Percentiles rank a stretch among this genome's conserved stretches.
Evolutionary conservation across 2,797 vertebrate genomes (phyloP).

Genomic region (Luscinia megarhynchos): DNA sequence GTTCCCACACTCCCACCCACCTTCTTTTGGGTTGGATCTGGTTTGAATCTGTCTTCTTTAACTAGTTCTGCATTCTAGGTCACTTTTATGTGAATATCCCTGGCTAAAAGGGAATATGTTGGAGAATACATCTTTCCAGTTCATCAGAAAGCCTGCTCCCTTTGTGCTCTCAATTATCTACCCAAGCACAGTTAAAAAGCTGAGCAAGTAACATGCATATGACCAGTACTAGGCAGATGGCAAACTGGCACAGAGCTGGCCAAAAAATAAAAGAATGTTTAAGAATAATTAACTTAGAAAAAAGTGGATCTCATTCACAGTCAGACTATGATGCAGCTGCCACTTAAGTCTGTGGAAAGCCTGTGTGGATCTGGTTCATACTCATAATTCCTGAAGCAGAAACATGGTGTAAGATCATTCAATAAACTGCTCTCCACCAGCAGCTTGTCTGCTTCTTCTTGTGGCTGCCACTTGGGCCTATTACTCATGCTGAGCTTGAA

Average conservation of each 20-base stretch:
- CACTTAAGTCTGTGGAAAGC: background rate
- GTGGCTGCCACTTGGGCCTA: background rate
- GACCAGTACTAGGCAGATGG: background rate
- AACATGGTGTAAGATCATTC: background rate
- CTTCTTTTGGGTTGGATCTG: background rate
- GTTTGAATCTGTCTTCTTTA: background rate
- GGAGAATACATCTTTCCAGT: background rate
- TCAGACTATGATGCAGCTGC: background rate
- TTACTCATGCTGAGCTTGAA: conserved; percentile 29
- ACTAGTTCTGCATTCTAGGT: background rate
- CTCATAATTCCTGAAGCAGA: background rate
- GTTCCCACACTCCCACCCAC: background rate
- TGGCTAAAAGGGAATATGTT: background rate
- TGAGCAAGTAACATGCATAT: background rate
- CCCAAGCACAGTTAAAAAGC: background rate
- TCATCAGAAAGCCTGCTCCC: background rate
- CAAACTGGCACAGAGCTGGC: background rate
- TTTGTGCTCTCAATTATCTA: background rate
- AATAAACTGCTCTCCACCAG: background rate
- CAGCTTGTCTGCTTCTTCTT: background rate
- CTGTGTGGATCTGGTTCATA: background rate
- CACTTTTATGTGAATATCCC: background rate
- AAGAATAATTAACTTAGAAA: background rate
- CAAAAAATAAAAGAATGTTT: background rate
- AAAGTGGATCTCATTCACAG: background rate